Evolutionary conservation across 1,140 invertebrate species (phyloP).

Genomic region (Ceratoteleas bidentatus): DNA sequence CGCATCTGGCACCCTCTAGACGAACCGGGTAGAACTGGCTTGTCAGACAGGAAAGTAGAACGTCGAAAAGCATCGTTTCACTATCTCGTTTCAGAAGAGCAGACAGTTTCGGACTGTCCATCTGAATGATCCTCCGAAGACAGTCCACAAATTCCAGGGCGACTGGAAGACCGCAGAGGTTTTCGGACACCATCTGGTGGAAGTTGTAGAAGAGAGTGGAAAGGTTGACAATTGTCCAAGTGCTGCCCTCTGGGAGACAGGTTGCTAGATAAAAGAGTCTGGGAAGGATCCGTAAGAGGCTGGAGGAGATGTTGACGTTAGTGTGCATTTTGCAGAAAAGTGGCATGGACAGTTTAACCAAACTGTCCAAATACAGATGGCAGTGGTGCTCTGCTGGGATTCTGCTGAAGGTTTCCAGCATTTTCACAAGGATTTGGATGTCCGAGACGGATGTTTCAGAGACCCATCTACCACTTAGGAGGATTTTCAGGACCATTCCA

Average conservation of each 20-base stretch:
- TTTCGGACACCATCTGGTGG: constrained; percentile 4
- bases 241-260: background rate
- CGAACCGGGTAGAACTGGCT: constrained; percentile 76
- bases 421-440: constrained; percentile 29
- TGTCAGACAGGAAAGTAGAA: constrained; percentile 67
- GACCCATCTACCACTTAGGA: constrained; percentile 39
- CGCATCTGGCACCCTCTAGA: constrained; percentile 73
- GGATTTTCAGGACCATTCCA: constrained; percentile 17
- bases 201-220: constrained; percentile 43
- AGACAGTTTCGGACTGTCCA: constrained; percentile 8
- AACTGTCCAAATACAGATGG: constrained; percentile 1
- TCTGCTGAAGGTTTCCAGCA: constrained; percentile 24
- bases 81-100: constrained; percentile 2
- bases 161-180: constrained; percentile 17
- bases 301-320: constrained; percentile 13
- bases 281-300: constrained; percentile 32
- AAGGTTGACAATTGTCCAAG: constrained; percentile 2
- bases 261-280: constrained; percentile 8
- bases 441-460: constrained; percentile 13
- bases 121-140: constrained; percentile 23
- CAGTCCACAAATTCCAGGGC: constrained; percentile 39
- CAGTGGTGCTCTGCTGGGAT: constrained; percentile 6
- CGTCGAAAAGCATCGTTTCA: constrained; percentile 9
- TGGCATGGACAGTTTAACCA: background rate
- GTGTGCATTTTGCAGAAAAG: constrained; percentile 37